Base-by-base conservation (phyloP, 2,113 vertebrate genomes). In the Heterotis niloticus region DNA sequence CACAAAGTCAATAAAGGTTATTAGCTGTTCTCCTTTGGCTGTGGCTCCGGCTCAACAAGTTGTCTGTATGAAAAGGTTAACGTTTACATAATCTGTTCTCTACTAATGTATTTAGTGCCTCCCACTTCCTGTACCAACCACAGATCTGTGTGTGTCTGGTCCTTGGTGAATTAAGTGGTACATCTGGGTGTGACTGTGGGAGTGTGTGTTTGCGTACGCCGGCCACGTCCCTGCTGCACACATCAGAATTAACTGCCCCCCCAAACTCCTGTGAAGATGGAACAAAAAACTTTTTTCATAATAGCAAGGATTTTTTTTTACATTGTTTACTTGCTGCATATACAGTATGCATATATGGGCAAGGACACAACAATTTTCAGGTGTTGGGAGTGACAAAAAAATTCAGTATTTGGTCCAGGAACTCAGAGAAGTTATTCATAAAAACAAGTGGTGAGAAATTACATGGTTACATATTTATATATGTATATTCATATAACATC, bases 1-100 rank as follows among this genome's bases (percentile, higher is more conserved):
- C 80, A 81, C 52, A 23, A 57, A 77, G 73, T 83, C 68, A 60
- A 51, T 83, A 64, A 65, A 81, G 77, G 68, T 79, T 77, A 79
- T 77, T 79, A 83, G 65, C 44, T 29, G 64, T 10, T 73, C 10
- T 78, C 7, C 66, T 54, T 64, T 18, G 12, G n/a, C 60, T 59
- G 72, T 23, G 74, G 16, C 77, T n/a, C 11, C 60, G 20, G 51
- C 78, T 74, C 80, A 74, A 83, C 80, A 68, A 75, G 77, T 81
- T 71, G 69, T 79, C 67, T 69, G 34, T n/a, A 81, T 81, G 68
- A 81, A 79, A 75, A 57, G 70, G 54, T 51, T 77, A 65, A 78
- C 54, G 57, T 56, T 68, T 68, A 67, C 54, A 64, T 78, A 62
- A 71, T 75, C 73, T 64, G 23, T 59, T 60, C 44, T 79, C 26